Percentiles rank a stretch among this genome's conserved stretches.
Evolutionary conservation across 1,140 invertebrate species (phyloP).

Genomic region (Trichonephila clavipes): DNA sequence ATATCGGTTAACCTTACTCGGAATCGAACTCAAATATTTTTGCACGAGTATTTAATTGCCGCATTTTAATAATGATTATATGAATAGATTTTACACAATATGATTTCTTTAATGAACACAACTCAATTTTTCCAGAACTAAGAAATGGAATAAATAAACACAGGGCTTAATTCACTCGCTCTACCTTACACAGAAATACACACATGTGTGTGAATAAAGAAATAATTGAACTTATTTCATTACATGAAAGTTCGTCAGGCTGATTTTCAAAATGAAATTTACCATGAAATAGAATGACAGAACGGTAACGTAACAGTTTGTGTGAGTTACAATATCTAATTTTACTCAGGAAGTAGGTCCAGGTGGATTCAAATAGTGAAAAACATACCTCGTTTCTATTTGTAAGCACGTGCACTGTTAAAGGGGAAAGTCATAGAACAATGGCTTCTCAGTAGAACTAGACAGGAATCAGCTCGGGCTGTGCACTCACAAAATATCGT

Average conservation of each 20-base stretch:
- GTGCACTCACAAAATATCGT: not conserved
- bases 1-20: no score
- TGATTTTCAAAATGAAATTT: not conserved
- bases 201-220: not conserved
- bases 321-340: conserved; percentile 3
- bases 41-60: no score
- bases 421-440: not conserved
- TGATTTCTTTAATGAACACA: no score
- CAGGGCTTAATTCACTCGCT: no score
- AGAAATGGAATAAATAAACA: no score
- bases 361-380: conserved; percentile 10
- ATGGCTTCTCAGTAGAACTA: not conserved
- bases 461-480: not conserved
- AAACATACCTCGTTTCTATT: conserved; percentile 6
- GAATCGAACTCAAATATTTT: no score
- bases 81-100: no score
- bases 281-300: conserved; percentile 12
- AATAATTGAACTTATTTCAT: not conserved
- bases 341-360: conserved; percentile 15
- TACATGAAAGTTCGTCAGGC: not conserved
- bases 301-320: not conserved
- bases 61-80: no score
- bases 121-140: no score
- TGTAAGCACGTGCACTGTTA: not conserved
- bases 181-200: no score